phyloP scores from a whole-genome alignment of 1,140 invertebrate genomes.

The Halictus rubicundus region DNA sequence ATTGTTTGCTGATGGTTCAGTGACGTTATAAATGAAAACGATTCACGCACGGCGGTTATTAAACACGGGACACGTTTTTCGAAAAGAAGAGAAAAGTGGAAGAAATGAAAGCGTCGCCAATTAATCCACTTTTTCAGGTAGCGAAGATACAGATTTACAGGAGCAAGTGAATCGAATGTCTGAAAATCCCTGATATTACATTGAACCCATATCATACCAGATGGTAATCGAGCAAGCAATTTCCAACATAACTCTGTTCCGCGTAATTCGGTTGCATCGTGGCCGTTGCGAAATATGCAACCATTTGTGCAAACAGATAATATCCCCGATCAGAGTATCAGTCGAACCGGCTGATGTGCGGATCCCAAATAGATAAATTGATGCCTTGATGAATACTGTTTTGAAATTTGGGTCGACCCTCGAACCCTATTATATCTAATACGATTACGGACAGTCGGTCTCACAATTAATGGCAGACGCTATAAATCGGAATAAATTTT shows the following conservation, averaged over 20 bases:
- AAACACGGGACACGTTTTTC: too few species aligned
- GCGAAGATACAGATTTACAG: too few species aligned
- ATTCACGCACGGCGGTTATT: too few species aligned
- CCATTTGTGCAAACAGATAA: not conserved
- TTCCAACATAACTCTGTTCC: not conserved
- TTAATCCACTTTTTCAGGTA: not conserved
- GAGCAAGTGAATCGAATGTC: not conserved
- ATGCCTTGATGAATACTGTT: not conserved
- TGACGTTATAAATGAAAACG: too few species aligned
- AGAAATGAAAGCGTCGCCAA: too few species aligned
- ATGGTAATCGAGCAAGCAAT: not conserved
- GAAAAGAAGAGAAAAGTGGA: too few species aligned
- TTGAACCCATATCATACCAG: not conserved
- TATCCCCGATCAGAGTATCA: not conserved
- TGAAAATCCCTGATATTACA: not conserved
- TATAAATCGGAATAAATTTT: too few species aligned
- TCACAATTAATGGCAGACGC: too few species aligned
- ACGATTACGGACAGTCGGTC: not conserved
- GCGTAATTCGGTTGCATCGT: not conserved
- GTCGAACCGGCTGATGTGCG: not conserved
- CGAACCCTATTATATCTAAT: not conserved
- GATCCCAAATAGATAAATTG: not conserved
- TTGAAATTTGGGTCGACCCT: not conserved
- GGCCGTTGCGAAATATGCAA: slow-evolving; percentile 1
- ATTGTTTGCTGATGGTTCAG: too few species aligned